phyloP scores from a whole-genome alignment of 2,113 vertebrate genomes.

The Onychostruthus taczanowskii region DNA sequence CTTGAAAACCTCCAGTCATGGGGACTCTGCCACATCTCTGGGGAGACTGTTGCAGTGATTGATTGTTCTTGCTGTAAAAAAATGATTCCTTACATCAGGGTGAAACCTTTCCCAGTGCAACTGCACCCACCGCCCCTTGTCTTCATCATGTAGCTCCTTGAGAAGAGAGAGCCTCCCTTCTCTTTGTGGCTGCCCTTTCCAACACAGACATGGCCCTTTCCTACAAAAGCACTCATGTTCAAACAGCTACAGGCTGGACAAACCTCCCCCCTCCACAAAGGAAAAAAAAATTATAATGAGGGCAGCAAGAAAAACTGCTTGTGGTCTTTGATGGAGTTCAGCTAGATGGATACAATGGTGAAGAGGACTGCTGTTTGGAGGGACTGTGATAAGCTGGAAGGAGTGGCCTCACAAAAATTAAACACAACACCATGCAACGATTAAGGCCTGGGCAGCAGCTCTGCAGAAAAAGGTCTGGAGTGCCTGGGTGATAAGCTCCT shows the following conservation, averaged over 20 bases:
- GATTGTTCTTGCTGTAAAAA: not conserved
- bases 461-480: not conserved
- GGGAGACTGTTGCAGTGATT: not conserved
- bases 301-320: not conserved
- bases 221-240: not conserved
- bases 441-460: not conserved
- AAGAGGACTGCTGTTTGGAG: not conserved
- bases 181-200: not conserved
- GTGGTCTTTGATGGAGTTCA: not conserved
- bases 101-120: not conserved
- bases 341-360: not conserved
- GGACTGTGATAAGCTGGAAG: not conserved
- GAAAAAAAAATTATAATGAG: not conserved
- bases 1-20: not conserved
- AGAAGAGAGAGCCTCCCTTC: not conserved
- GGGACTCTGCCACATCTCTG: not conserved
- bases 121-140: not conserved
- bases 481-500: not conserved
- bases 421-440: not conserved
- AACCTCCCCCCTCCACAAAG: not conserved
- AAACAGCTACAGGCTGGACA: not conserved
- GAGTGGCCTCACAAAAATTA: not conserved
- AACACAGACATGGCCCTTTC: not conserved
- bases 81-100: not conserved
- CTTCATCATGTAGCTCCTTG: not conserved